Evolutionary conservation across 2,113 vertebrate genomes (phyloP).

Genomic region (Montifringilla adamsi): DNA sequence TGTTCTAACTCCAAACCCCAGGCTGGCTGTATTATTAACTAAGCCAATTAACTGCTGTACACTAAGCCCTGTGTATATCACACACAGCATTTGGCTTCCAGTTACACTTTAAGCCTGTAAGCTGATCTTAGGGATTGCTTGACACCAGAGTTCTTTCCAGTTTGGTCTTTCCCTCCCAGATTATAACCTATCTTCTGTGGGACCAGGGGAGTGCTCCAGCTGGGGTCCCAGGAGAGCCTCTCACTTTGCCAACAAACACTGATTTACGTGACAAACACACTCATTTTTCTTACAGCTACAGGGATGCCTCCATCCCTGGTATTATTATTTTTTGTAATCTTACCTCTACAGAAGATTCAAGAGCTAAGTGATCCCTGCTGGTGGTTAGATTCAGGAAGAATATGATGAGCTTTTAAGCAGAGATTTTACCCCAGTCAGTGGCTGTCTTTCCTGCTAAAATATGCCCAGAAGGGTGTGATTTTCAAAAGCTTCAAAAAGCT

Average conservation of each 20-base stretch:
- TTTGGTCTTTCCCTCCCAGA: not conserved
- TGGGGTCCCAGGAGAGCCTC: not conserved
- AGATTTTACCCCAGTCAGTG: not conserved
- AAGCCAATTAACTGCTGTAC: constrained; percentile 4
- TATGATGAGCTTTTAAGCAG: not conserved
- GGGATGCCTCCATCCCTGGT: not conserved
- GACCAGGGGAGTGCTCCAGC: not conserved
- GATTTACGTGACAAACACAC: constrained; percentile 22
- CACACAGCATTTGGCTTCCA: not conserved
- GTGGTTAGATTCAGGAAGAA: not conserved
- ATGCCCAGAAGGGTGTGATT: constrained; percentile 41
- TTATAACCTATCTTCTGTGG: constrained; percentile 13
- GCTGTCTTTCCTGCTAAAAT: not conserved
- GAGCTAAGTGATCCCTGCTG: not conserved
- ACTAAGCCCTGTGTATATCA: not conserved
- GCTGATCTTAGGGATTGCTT: not conserved
- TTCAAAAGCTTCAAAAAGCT: not conserved
- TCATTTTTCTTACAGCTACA: constrained; percentile 9
- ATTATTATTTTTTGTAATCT: not conserved
- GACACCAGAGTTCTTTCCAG: not conserved
- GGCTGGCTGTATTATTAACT: not conserved
- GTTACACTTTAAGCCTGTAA: not conserved
- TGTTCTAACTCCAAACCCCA: not conserved
- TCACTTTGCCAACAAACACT: not conserved
- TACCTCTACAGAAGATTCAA: not conserved